A percentile compares a stretch with the other conserved stretches of the same genome.
Conservation (phyloP, 2,888 invertebrate genomes). For the Holacanthella duospinosa region DNA sequence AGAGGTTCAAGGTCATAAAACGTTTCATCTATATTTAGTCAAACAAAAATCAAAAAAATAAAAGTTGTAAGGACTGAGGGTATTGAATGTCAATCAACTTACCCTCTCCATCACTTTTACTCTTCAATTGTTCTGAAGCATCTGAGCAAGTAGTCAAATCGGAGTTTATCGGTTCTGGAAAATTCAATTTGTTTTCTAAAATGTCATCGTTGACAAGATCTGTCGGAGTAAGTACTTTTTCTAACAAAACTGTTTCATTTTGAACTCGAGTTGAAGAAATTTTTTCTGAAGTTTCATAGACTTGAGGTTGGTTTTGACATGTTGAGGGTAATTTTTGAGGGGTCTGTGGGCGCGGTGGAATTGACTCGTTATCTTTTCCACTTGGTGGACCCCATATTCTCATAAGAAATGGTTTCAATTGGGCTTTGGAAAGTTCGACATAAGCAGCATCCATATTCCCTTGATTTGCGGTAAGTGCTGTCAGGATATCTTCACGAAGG, state of each 20-base stretch:
- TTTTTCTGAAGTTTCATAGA: too few relatives aligned
- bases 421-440: constrained; percentile 60
- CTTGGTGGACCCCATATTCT: constrained; percentile 64
- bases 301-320: too few relatives aligned
- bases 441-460: constrained; percentile 62
- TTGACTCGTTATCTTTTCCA: constrained; percentile 49
- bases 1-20: constrained; percentile 1
- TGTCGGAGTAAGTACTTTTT: too few relatives aligned
- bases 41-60: too few relatives aligned
- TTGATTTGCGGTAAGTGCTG: constrained; percentile 57
- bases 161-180: too few relatives aligned
- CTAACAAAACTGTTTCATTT: too few relatives aligned
- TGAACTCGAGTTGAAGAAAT: too few relatives aligned
- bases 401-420: constrained; percentile 67
- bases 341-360: constrained; percentile 7
- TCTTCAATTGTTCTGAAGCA: too few relatives aligned
- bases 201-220: too few relatives aligned
- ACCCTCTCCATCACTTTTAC: constrained; percentile 20
- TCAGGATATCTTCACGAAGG: constrained; percentile 59
- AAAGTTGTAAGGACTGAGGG: not conserved
- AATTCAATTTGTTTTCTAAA: too few relatives aligned
- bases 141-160: too few relatives aligned
- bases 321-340: not conserved
- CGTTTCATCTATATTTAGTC: not conserved
- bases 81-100: not conserved